Evolutionary conservation across 2,113 vertebrate genomes (phyloP).

Genomic region (Otocyon megalotis): DNA sequence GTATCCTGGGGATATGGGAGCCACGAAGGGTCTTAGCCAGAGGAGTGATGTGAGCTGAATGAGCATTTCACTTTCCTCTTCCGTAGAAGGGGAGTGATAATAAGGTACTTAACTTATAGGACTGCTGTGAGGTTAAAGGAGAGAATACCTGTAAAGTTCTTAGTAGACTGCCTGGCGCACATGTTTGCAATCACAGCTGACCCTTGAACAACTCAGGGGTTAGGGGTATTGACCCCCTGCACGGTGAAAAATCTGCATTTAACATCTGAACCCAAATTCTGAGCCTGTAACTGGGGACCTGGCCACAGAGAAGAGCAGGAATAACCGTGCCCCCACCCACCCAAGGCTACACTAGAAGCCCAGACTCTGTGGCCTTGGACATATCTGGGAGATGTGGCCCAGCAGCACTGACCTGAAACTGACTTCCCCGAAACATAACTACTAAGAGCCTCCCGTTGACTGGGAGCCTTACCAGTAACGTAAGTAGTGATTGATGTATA

Average conservation of each 20-base stretch:
- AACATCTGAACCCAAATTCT: background rate
- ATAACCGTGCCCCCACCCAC: accelerated
- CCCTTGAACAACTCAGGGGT: background rate
- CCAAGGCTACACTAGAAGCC: background rate
- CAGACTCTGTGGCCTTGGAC: background rate
- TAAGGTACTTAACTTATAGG: background rate
- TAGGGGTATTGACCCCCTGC: background rate
- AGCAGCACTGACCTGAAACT: background rate
- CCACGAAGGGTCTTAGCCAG: background rate
- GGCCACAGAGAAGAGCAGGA: background rate
- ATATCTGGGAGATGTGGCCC: background rate
- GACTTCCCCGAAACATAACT: background rate
- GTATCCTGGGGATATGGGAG: background rate
- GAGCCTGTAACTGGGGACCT: background rate
- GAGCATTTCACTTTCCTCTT: background rate
- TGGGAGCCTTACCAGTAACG: background rate
- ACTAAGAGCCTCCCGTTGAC: background rate
- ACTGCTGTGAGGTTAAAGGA: background rate
- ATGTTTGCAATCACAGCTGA: background rate
- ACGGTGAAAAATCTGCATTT: background rate
- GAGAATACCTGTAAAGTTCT: background rate
- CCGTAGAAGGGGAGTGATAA: background rate
- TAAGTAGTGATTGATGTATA: background rate
- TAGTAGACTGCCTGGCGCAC: accelerated
- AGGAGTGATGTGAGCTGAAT: background rate